Base-by-base conservation (phyloP, 2,888 invertebrate species). In the Diplazon laetatorius region DNA sequence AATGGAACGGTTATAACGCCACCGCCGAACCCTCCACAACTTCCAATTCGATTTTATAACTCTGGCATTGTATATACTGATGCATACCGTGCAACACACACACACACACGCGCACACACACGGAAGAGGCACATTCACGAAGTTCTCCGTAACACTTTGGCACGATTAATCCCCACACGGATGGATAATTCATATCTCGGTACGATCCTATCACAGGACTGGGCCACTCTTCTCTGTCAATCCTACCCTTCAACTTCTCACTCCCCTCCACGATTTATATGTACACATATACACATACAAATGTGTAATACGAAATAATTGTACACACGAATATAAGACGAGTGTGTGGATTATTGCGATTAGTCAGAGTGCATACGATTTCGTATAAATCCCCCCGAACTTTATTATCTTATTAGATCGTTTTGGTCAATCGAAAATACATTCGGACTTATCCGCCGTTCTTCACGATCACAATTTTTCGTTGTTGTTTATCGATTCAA, bases 131-230 rank as follows among this genome's bases (percentile, higher is more conserved):
- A 6, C 6, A 5, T 30, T 6, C 2, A 30, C 30, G 30, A 30
- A 2, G 30, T 6, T 30, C 6, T 74, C 18, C 18, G 68, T 37
- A 48, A 2, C 16, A 42, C 20, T 48, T n/a, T 14, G 48, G 72
- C 12, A 48, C 22, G 66, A 60, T 73, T 77, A 73, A 77, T 73
- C 48, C 73, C 57, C n/a, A 69, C 57, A 69, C 50, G 73, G 66
- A 55, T 63, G 37, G 73, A 77, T 77, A 77, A 77, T 73, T 77
- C 77, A 73, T 73, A 77, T 69, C 63, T 48, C 68, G 68, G 35
- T n/a, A 30, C 73, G 69, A 77, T 77, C 73, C 77, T 73, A 68
- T 69, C 77, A 63, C 50, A 25, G 68, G 73, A 63, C 50, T 69
- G 69, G n/a, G 50, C 63, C 57, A 69, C 57, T 69, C 48, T 14